Conservation (phyloP, 2,888 invertebrate genomes). For the Melinaea marsaeus region DNA sequence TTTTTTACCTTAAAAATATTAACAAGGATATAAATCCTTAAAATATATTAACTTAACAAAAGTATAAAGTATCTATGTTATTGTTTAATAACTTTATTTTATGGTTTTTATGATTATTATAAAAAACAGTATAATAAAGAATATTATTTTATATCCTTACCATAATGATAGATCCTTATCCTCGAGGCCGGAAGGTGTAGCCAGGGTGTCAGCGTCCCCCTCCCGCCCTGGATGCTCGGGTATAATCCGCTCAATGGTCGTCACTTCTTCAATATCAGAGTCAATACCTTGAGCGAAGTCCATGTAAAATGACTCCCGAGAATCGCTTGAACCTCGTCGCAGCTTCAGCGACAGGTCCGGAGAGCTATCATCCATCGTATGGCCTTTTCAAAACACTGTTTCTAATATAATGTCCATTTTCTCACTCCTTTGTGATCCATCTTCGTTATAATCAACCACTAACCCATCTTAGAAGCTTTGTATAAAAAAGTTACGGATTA, state of each 20-base stretch:
- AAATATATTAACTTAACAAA: too few species aligned
- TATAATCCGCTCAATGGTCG: constrained; percentile 80
- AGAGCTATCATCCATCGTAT: constrained; percentile 84
- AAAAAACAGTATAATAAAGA: not conserved
- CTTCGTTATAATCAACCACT: constrained; percentile 34
- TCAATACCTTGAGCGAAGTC: constrained; percentile 94
- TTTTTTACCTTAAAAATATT: too few species aligned
- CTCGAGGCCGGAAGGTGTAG: constrained; percentile 72
- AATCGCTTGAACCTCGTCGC: constrained; percentile 90
- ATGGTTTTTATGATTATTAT: not conserved
- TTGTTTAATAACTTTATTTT: too few species aligned
- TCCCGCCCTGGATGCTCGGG: constrained; percentile 73
- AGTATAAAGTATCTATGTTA: too few species aligned
- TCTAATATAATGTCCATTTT: constrained; percentile 37
- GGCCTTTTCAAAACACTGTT: constrained; percentile 38
- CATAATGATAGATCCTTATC: constrained; percentile 73
- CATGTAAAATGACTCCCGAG: constrained; percentile 93
- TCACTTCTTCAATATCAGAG: constrained; percentile 92
- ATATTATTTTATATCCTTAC: constrained; percentile 42
- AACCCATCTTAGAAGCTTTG: constrained; percentile 37
- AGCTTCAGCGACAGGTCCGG: constrained; percentile 91
- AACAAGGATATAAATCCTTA: too few species aligned
- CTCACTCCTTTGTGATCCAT: constrained; percentile 50
- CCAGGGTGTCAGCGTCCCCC: constrained; percentile 70
- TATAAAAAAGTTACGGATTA: constrained; percentile 22